phyloP scores from a whole-genome alignment of 2,113 vertebrate genomes.

The Tragelaphus buxtoni region DNA sequence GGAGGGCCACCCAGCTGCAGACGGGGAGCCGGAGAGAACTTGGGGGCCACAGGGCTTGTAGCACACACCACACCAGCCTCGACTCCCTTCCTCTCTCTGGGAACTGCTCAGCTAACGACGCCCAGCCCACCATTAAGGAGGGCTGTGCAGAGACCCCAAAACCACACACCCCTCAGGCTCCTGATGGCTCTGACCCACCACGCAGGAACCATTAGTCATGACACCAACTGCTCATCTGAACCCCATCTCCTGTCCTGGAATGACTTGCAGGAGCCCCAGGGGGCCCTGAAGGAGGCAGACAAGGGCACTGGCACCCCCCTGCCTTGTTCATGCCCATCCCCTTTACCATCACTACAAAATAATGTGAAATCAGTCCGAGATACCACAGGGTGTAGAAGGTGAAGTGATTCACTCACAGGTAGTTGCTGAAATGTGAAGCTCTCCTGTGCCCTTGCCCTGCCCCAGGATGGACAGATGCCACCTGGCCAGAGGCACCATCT shows the following conservation, averaged over 20 bases:
- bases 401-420: neutral
- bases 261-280: neutral
- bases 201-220: accelerated
- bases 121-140: too few species aligned
- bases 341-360: neutral
- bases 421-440: accelerated
- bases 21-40: accelerated
- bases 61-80: accelerated
- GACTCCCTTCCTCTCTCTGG: neutral
- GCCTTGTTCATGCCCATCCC: neutral
- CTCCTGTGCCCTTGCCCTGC: neutral
- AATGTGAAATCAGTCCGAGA: neutral
- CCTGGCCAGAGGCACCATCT: neutral
- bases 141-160: neutral
- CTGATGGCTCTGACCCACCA: too few species aligned
- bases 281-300: too few species aligned
- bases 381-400: accelerated
- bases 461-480: neutral
- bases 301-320: neutral
- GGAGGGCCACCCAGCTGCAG: accelerated
- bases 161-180: neutral
- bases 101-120: accelerated
- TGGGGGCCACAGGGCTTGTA: neutral
- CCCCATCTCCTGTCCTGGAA: neutral
- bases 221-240: accelerated